Evolutionary conservation across 2,888 invertebrate species (phyloP), one percentile per base, ranked within the genome.

Genomic region (Siphonodentalium dalli): DNA sequence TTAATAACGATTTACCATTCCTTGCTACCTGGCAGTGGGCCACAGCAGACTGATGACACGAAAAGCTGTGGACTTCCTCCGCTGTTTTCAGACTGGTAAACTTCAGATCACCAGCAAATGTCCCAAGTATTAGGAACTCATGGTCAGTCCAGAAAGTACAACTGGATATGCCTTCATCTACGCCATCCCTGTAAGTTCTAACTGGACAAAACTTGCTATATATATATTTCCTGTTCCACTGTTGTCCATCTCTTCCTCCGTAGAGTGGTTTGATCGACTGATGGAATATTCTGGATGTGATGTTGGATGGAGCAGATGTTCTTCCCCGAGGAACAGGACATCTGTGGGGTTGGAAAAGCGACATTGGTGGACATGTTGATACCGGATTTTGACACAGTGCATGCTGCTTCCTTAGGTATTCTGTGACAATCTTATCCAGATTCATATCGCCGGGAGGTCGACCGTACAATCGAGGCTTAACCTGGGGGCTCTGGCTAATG

Each of bases 321-420:
- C 86, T 86, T 45, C 88, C 87, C 70, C 88, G 87, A 0, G 91
- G 90, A 82, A 93, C 93, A 0, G 98, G 98, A 82, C 98, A 99
- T 74, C 93, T 91, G 84, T 99, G 98, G 0, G 96, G 96, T 63
- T 92, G 92, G 77, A 94, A 92, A 31, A 98, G 85, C 9, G 79
- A 79, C 74, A 98, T 98, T 77, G 93, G 93, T 0, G 98, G 97
- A 83, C 97, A 98, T 0, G 95, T 96, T 28, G 92, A 91, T 84
- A 99, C 94, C 0, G 99, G 99, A 83, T 97, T 94, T 83, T 92
- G 92, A 85, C 99, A 99, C 7, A 93, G 84, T n/a, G 96, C 90
- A 84, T 99, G 99, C 82, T 99, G 98, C 84, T 95, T 94, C 69
- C 94, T 90, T 46, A 98, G 86, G 84, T 97, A 98, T 82, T 97